These are phyloP conservation scores for Parapristionchus giblindavisi DNA, from an alignment of 2,888 invertebrate genomes.

Conservation along the genomic window DNA sequence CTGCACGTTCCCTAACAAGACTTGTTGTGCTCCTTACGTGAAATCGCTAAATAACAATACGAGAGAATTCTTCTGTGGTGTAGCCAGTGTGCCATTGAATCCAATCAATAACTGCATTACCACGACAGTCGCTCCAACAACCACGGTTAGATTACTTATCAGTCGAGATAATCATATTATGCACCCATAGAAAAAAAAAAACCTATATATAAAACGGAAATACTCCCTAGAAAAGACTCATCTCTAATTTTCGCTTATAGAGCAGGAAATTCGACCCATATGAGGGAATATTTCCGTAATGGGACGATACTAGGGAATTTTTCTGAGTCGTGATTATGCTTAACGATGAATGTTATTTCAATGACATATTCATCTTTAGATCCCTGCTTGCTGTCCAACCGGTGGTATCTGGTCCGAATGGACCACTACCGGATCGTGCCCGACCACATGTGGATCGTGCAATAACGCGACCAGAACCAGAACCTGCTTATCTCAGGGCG, in stretches of 20 bases:
- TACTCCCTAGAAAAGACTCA: too few species aligned
- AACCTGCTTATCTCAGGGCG: constrained; percentile 44
- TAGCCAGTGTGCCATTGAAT: neutral
- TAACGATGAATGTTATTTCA: too few species aligned
- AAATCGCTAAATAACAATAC: constrained; percentile 22
- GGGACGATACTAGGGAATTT: too few species aligned
- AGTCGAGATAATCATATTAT: too few species aligned
- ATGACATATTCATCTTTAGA: too few species aligned
- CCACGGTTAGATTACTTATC: too few species aligned
- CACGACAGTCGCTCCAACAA: neutral
- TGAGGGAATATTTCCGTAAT: too few species aligned
- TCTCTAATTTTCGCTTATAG: too few species aligned
- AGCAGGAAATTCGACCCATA: too few species aligned
- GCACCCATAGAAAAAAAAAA: too few species aligned
- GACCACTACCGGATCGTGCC: constrained; percentile 44
- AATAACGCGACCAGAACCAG: constrained; percentile 41
- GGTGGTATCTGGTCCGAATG: constrained; percentile 55
- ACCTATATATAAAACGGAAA: neutral
- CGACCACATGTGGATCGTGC: constrained; percentile 49
- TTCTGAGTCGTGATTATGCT: too few species aligned
- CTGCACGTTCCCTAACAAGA: constrained; percentile 21
- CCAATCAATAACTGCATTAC: constrained; percentile 1
- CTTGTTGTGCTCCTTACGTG: constrained; percentile 28
- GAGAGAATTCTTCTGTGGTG: constrained; percentile 19
- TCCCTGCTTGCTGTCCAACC: constrained; percentile 42